Evolutionary conservation across 2,797 vertebrate species (phyloP).

Genomic region (Catamblyrhynchus diadema): DNA sequence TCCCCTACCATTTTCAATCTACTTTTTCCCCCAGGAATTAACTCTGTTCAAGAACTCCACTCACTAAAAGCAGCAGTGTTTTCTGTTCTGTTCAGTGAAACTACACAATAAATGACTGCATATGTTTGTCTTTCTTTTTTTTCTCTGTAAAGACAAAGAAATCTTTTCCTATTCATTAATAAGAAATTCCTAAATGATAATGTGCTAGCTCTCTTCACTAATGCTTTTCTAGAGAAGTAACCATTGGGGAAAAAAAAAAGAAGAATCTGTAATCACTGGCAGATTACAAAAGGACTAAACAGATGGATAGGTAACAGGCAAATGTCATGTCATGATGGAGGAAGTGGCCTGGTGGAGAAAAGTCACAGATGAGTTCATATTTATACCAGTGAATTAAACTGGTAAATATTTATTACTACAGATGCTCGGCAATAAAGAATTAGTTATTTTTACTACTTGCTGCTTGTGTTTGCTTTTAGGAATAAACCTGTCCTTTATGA

Average conservation of each 20-base stretch:
- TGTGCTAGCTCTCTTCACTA: neutral
- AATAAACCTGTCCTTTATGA: neutral
- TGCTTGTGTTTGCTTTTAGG: neutral
- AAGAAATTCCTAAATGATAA: neutral
- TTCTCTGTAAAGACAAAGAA: neutral
- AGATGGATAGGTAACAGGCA: neutral
- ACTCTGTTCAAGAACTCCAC: neutral
- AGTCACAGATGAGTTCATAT: neutral
- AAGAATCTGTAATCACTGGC: neutral
- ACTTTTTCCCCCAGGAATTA: neutral
- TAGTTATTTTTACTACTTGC: neutral
- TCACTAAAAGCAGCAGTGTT: neutral
- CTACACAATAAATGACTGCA: neutral
- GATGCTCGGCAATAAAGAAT: neutral
- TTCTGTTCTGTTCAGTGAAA: neutral
- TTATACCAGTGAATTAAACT: neutral
- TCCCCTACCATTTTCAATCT: neutral
- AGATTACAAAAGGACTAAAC: neutral
- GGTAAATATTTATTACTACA: neutral
- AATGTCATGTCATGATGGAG: neutral
- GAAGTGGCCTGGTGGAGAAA: neutral
- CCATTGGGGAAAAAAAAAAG: neutral
- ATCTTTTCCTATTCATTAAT: neutral
- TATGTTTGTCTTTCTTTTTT: neutral
- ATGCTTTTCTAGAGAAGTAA: neutral